phyloP scores from a whole-genome alignment of 2,113 vertebrate genomes.

The Glaucomys volans region DNA sequence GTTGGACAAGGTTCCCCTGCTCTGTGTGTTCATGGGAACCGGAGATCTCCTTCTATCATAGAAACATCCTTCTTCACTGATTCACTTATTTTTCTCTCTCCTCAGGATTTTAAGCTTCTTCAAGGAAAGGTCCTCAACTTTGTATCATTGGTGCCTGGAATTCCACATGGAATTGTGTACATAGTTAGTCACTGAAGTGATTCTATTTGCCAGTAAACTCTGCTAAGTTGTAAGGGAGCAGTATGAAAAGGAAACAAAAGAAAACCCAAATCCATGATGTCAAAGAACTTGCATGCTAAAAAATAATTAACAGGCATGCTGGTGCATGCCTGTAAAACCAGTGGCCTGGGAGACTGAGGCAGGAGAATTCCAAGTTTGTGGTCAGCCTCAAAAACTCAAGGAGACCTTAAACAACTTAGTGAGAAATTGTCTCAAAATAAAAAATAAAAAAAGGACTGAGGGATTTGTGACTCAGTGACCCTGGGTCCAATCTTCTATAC shows the following conservation, averaged over 20 bases:
- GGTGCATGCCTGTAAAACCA: no score
- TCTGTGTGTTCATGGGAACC: neutral
- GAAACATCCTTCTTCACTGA: neutral
- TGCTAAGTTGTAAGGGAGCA: neutral
- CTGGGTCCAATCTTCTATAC: no score
- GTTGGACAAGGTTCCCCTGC: neutral
- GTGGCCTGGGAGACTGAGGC: no score
- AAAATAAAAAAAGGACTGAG: no score
- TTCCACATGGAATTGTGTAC: accelerated
- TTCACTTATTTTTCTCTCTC: neutral
- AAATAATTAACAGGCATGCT: no score
- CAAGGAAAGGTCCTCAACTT: neutral
- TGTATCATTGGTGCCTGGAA: neutral
- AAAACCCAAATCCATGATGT: neutral
- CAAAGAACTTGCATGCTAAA: neutral
- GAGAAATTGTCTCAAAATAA: no score
- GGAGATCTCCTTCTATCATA: neutral
- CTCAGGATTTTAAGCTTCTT: neutral
- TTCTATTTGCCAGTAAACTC: neutral
- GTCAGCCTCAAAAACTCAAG: no score
- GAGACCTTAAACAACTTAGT: no score
- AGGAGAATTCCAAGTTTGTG: no score
- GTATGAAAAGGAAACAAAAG: neutral
- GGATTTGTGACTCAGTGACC: no score
- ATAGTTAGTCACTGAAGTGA: neutral